Evolutionary conservation across 2,113 vertebrate genomes (phyloP).

Genomic region (Onychorhynchus coronatus): DNA sequence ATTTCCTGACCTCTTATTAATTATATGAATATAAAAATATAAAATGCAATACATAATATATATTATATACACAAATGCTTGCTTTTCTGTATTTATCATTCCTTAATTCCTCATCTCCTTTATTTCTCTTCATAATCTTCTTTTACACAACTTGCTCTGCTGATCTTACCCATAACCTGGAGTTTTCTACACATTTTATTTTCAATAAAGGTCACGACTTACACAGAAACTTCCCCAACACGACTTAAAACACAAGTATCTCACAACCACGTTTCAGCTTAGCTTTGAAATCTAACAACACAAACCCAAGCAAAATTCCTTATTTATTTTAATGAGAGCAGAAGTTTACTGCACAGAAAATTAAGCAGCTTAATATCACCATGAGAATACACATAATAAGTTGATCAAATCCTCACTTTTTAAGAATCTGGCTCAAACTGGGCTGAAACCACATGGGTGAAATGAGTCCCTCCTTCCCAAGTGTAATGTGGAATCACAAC

Average conservation of each 20-base stretch:
- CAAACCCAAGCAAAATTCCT: not conserved
- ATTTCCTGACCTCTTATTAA: not conserved
- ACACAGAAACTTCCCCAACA: not conserved
- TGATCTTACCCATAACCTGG: not conserved
- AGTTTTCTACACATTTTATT: constrained; percentile 1
- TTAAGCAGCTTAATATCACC: not conserved
- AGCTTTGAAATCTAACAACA: not conserved
- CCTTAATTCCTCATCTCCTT: constrained; percentile 38
- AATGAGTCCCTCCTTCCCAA: not conserved
- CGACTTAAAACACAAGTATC: not conserved
- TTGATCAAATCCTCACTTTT: not conserved
- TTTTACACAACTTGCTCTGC: constrained; percentile 20
- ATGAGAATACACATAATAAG: not conserved
- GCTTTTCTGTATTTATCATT: constrained; percentile 33
- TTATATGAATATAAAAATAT: not conserved
- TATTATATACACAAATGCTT: not conserved
- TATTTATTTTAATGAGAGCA: not conserved
- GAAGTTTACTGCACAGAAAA: not conserved
- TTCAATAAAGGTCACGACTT: constrained; percentile 42
- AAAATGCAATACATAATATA: not conserved
- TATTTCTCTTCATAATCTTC: constrained; percentile 8
- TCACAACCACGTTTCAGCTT: not conserved
- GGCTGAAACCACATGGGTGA: not conserved
- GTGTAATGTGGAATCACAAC: not conserved
- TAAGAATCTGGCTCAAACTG: not conserved